A percentile compares a stretch with the other conserved stretches of the same genome.
These are phyloP conservation scores for Drosophila mayaguana DNA, from an alignment of 2,888 invertebrate species.

Conservation along the genomic window DNA sequence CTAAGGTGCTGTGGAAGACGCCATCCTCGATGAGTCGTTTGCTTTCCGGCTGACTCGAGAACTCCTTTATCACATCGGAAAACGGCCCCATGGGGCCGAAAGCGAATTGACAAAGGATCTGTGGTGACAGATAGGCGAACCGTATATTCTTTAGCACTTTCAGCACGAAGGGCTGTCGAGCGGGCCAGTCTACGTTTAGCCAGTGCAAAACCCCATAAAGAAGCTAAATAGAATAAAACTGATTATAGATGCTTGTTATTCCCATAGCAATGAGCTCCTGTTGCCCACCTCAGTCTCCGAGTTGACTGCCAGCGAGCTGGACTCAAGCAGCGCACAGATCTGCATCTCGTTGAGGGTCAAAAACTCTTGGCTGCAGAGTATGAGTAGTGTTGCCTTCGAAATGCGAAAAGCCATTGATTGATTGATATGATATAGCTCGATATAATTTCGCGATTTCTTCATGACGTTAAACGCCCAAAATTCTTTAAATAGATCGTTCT, in stretches of 20 bases:
- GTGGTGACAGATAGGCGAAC: slow-evolving; percentile 26
- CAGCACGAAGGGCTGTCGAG: neutral
- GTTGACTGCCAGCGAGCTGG: slow-evolving; percentile 38
- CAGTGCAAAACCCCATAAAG: slow-evolving; percentile 19
- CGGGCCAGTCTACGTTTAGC: slow-evolving; percentile 28
- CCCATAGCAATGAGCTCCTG: no score
- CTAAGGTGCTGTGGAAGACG: slow-evolving; percentile 35
- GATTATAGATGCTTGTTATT: no score
- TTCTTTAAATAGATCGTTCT: slow-evolving; percentile 10
- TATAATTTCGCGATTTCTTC: neutral
- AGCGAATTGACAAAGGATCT: slow-evolving; percentile 16
- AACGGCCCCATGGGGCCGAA: neutral
- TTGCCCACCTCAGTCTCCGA: slow-evolving; percentile 50
- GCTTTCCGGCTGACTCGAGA: neutral
- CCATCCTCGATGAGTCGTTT: slow-evolving; percentile 21
- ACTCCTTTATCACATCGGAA: neutral
- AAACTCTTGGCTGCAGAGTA: slow-evolving; percentile 29
- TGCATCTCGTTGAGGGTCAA: slow-evolving; percentile 25
- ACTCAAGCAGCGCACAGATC: slow-evolving; percentile 19
- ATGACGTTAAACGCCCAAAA: slow-evolving; percentile 33
- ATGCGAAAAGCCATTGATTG: slow-evolving; percentile 27
- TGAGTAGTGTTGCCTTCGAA: slow-evolving; percentile 3
- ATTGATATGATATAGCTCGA: slow-evolving; percentile 10
- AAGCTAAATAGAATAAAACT: slow-evolving; percentile 1
- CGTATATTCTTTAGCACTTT: slow-evolving; percentile 17